Conservation (phyloP, 2,888 invertebrate genomes). For the Iphiclides podalirius region DNA sequence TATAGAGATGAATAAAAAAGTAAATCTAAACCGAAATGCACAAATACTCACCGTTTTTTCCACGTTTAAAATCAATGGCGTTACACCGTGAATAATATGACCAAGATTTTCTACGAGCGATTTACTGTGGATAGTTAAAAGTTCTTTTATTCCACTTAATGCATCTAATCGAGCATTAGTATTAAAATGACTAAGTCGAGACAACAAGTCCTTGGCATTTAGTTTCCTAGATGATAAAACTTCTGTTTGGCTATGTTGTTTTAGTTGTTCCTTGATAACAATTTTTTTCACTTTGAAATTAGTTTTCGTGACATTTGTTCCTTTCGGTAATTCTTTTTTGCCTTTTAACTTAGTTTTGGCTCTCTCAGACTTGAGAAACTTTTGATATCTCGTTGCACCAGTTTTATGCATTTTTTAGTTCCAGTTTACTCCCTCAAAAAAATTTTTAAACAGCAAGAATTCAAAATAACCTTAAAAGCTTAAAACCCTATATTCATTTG, state of each 20-base stretch:
- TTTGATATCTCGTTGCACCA: constrained; percentile 83
- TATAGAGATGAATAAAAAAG: too few species aligned
- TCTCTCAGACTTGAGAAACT: constrained; percentile 90
- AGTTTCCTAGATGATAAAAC: constrained; percentile 84
- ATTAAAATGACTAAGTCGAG: constrained; percentile 88
- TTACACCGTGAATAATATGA: constrained; percentile 83
- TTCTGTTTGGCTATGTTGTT: constrained; percentile 72
- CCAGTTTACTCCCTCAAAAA: too few species aligned
- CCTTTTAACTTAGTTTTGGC: constrained; percentile 94
- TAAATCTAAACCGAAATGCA: too few species aligned
- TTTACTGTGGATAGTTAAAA: constrained; percentile 56
- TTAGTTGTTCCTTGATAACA: constrained; percentile 88
- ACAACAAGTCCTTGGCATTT: constrained; percentile 85
- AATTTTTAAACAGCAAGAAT: too few species aligned
- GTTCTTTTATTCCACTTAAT: constrained; percentile 80
- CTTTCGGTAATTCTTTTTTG: constrained; percentile 91
- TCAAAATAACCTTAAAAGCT: background rate
- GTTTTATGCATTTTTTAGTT: constrained; percentile 59
- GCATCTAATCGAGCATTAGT: constrained; percentile 83
- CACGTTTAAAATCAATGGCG: constrained; percentile 85
- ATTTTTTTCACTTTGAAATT: constrained; percentile 94
- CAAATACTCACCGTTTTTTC: constrained; percentile 78
- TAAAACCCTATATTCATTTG: background rate
- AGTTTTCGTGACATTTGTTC: constrained; percentile 93
- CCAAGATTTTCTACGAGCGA: constrained; percentile 81